Evolutionary conservation across 2,888 invertebrate genomes (phyloP), one percentile per base, ranked within the genome.

Genomic region (Melipona bicolor): DNA sequence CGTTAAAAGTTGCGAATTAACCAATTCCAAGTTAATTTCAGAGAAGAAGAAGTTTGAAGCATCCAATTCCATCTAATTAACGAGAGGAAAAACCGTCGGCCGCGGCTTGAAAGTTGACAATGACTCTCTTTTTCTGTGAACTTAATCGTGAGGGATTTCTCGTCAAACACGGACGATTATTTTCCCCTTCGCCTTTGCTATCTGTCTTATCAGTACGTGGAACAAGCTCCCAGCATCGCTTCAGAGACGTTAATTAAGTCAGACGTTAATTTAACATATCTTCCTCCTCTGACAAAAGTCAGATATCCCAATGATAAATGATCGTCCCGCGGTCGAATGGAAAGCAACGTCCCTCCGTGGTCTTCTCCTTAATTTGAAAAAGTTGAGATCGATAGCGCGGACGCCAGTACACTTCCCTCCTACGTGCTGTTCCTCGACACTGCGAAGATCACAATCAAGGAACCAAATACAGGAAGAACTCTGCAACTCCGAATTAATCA

Each of bases 241-340:
- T 73, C 15, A 52, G 49, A 71, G 65, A 50, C 70, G 43, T 70
- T 81, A 83, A 83, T 71, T 17, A 67, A 77, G 72, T 61, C 81
- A 43, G 50, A n/a, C 76, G 64, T 11, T 21, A 52, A 52, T 76
- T 68, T 27, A 13, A 49, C 54, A 19, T 62, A 59, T 68, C 68
- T 49, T 54, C 62, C 36, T n/a, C 36, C 68, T 27, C 32, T 9
- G 17, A n/a, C n/a, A 4, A 15, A 76, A 72, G 71, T 73, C 62
- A 17, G 50, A 27, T n/a, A n/a, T 4, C 64, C 54, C 61, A 27
- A 27, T 27, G 27, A 17, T 62, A 71, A 52, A 67, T 67, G 67
- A 56, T 43, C 32, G 15, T 59, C 59, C 27, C 24, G 59, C 24
- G 79, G 19, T 61, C 67, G 77, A 79, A 85, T 85, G 84, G 79